These are phyloP conservation scores for Cataglyphis livida DNA, from an alignment of 2,888 invertebrate genomes.

Conservation along the genomic window DNA sequence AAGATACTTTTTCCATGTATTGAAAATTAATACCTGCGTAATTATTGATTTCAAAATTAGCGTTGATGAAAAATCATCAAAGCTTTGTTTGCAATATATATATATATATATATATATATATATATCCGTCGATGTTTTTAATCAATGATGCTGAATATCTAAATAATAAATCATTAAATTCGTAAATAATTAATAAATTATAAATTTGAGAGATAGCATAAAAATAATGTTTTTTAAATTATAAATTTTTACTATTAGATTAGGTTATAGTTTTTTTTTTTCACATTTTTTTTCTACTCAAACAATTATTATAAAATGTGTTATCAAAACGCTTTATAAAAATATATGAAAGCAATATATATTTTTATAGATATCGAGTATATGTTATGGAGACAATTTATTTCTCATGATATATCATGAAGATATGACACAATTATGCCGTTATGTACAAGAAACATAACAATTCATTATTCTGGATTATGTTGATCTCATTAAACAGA, in stretches of 20 bases:
- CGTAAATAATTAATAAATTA: neutral
- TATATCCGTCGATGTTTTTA: neutral
- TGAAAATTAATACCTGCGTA: too few species aligned
- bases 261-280: neutral
- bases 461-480: neutral
- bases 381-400: neutral
- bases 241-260: neutral
- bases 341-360: neutral
- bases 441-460: constrained; percentile 24
- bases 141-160: neutral
- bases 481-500: constrained; percentile 24
- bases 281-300: neutral
- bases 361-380: neutral
- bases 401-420: constrained; percentile 15
- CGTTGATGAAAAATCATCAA: neutral
- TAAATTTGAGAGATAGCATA: neutral
- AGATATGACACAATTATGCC: constrained; percentile 12
- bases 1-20: neutral
- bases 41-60: neutral
- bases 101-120: too few species aligned
- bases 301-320: neutral
- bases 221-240: neutral
- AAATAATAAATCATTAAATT: neutral
- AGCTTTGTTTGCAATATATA: neutral
- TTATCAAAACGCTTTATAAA: neutral